Evolutionary conservation across 2,113 vertebrate species (phyloP), one percentile per base, ranked within the genome.

Genomic region (Saguinus imperator): DNA sequence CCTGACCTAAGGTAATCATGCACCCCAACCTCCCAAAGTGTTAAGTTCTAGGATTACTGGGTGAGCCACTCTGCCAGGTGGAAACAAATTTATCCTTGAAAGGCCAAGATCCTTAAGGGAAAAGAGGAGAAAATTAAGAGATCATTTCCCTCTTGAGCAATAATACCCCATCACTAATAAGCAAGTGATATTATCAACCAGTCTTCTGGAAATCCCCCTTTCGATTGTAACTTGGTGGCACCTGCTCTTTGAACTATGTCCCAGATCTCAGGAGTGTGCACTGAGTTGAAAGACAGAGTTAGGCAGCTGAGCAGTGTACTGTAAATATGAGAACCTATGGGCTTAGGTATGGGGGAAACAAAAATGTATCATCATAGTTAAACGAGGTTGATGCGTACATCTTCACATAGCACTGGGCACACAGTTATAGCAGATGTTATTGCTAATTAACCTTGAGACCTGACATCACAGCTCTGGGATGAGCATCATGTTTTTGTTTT

Each of bases 301-400:
- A 0, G 0, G 35, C 52, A 40, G 37, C 18, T 66, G 64, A 66
- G 13, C 64, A 66, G 21, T 52, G 6, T 1, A 1, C 5, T 12
- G 52, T 45, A 9, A 35, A n/a, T 85, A 45, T 77, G 77, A 81
- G 57, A 35, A 18, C 6, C 29, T 23, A 4, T 0, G 1, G 27
- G 50, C 10, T 9, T 8, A 37, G 52, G n/a, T 20, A 29, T 16
- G 1, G n/a, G 20, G 76, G 43, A 37, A 73, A 61, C 27, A 29
- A 21, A 45, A 37, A 91, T 68, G 5, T 4, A 12, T 48, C 48
- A 6, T 27, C 52, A 32, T 50, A 14, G 70, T 50, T 70, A 48
- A 61, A 13, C 25, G 37, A 32, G 50, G 50, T 43, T 58, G 52
- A 37, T 27, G 35, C 8, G 10, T 27, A 50, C 16, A 50, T 73